Evolutionary conservation across 1,140 invertebrate species (phyloP), one percentile per base, ranked within the genome.

Genomic region (Lithobius niger): DNA sequence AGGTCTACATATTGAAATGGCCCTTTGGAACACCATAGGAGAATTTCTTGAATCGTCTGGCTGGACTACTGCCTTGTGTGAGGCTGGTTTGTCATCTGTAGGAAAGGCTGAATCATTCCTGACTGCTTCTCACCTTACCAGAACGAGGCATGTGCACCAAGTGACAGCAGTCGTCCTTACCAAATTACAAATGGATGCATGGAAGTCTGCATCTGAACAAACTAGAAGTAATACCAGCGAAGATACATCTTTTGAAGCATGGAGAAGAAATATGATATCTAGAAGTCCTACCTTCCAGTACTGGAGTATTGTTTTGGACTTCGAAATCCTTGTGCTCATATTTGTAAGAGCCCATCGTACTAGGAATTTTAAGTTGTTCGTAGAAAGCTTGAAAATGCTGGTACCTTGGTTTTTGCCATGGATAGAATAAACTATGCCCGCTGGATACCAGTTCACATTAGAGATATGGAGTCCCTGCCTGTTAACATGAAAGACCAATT

Each of bases 1-100:
- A 42, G 60, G 57, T 16, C 52, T 64, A 15, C 62, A 64, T 52
- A 56, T 58, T 31, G 60, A 64, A 45, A 62, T 62, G 51, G 60
- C 62, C 21, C 21, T 56, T 28, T 53, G 44, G 52, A 62, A 45
- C 10, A 60, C 58, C 13, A n/a, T 65, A 43, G 65, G 64, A 48
- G 54, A 57, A 25, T 51, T 61, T 16, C 49, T 66, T 3, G 43
- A 62, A 19, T 59, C 50, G 21, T 57, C 55, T 59, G 61, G 59
- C 13, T 67, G 63, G 59, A 60, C 55, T 27, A 27, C 60, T n/a
- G 44, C 54, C 45, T 6, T 47, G 6, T 6, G 6, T 10, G 45
- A 47, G 6, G 45, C 45, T 10, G 45, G 45, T 10, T 10, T 47
- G 22, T 10, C 45, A 47, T 47, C 45, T 15, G 10, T 19, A 13